Conservation (phyloP, 2,113 vertebrate genomes). For the Pachycephala philippinensis region DNA sequence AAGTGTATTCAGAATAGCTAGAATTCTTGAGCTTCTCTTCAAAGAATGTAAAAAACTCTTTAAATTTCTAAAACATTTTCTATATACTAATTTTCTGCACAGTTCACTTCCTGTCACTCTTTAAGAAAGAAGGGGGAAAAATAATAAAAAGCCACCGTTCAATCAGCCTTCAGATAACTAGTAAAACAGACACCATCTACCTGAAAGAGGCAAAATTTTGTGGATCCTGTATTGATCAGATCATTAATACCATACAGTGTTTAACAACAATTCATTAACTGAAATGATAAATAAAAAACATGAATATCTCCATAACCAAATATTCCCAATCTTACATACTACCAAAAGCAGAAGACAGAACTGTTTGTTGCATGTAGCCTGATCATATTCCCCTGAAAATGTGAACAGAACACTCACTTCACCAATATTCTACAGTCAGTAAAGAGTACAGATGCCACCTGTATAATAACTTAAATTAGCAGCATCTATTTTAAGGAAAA, state of each 20-base stretch:
- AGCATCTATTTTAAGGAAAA: not conserved
- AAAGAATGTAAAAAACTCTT: not conserved
- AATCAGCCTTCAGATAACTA: conserved; percentile 20
- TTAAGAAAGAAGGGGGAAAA: not conserved
- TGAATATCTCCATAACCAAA: not conserved
- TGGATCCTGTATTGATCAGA: not conserved
- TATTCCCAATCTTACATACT: not conserved
- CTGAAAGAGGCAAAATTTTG: not conserved
- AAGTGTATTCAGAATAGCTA: not conserved
- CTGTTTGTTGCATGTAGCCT: not conserved
- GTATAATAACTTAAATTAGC: not conserved
- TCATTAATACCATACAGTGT: not conserved
- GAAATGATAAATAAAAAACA: not conserved
- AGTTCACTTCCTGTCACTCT: not conserved
- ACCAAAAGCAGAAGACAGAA: not conserved
- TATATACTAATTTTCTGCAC: not conserved
- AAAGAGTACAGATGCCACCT: not conserved
- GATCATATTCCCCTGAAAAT: not conserved
- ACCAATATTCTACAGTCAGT: not conserved
- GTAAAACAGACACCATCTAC: not conserved
- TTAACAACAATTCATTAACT: not conserved
- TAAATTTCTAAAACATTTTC: not conserved
- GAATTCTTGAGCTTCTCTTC: not conserved
- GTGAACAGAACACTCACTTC: not conserved
- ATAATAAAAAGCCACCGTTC: not conserved